Evolutionary conservation across 2,797 vertebrate genomes (phyloP).

Genomic region (Astyanax mexicanus): DNA sequence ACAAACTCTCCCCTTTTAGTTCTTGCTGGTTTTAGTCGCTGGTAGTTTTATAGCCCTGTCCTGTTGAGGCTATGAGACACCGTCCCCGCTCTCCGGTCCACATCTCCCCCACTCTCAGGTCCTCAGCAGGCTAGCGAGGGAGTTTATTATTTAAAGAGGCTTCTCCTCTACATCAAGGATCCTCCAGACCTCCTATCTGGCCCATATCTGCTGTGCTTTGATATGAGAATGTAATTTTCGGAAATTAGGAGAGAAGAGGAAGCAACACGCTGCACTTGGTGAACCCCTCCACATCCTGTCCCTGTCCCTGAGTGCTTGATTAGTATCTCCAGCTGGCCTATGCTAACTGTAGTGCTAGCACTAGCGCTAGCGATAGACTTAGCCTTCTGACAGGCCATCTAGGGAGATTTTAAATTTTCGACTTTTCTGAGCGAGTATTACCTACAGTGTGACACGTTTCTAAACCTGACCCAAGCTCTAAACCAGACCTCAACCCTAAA

Average conservation of each 20-base stretch:
- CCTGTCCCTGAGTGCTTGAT: slow-evolving; percentile 57
- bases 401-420: slow-evolving; percentile 61
- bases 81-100: slow-evolving; percentile 4
- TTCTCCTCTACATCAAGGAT: slow-evolving; percentile 62
- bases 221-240: slow-evolving; percentile 61
- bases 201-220: slow-evolving; percentile 59
- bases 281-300: slow-evolving; percentile 64
- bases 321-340: slow-evolving; percentile 58
- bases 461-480: slow-evolving; percentile 1
- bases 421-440: neutral
- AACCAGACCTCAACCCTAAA: slow-evolving; percentile 37
- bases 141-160: slow-evolving; percentile 64
- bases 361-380: too few relatives aligned
- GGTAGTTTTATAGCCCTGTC: slow-evolving; percentile 55
- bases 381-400: slow-evolving; percentile 66
- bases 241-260: slow-evolving; percentile 62
- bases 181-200: slow-evolving; percentile 54
- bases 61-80: slow-evolving; percentile 48
- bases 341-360: slow-evolving; percentile 19
- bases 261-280: slow-evolving; percentile 56
- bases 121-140: slow-evolving; percentile 46
- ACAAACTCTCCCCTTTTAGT: slow-evolving; percentile 45
- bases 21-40: slow-evolving; percentile 32
- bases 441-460: neutral
- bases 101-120: slow-evolving; percentile 18